Base-by-base conservation (phyloP, 2,888 invertebrate species). In the Cheilosia urbana region DNA sequence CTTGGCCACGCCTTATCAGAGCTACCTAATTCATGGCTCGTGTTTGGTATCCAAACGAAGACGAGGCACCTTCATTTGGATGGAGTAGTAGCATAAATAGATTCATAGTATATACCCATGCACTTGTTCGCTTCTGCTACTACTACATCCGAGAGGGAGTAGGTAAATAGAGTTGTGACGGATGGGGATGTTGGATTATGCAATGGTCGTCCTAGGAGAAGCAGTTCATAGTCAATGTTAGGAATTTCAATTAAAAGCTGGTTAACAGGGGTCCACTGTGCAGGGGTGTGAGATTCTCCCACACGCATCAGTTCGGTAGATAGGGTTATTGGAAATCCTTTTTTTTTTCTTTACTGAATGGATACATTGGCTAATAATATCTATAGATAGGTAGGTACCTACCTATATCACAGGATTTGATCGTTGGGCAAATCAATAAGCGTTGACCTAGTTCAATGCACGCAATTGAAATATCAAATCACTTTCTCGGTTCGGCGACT, bases 401-500 rank as follows among this genome's bases (percentile, higher is more conserved):
- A 11, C 19, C 15, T 58, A 53, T 47, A 65, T 62, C 62, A 60
- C 71, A 76, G 51, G 66, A 30, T 75, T 65, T 75, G 85, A 85
- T 85, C 76, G 66, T 68, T 76, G 76, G 47, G 65, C 72, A 81
- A 85, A 85, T 85, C 85, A 81, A 85, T 85, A 76, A 85, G 81
- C 68, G 81, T 76, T 85, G 85, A 85, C 85, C 85, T 85, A 85
- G 81, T 85, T 85, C 85, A 85, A 85, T 85, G 66, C 71, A 85
- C 85, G 85, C 85, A 76, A 57, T 76, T 68, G 72, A 81, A 85
- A 81, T 85, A 85, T 81, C 85, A 85, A 85, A 77, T 85, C 71
- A 72, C 85, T 81, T 72, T 81, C 68, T 57, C 58, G 55, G 27
- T 58, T 69, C 53, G 60, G 73, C 17, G 57, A 17, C 47, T 17